Percentiles rank a stretch among this genome's conserved stretches.
These are phyloP conservation scores for Phylloscopus trochilus DNA, from an alignment of 2,113 vertebrate genomes.

Conservation along the genomic window DNA sequence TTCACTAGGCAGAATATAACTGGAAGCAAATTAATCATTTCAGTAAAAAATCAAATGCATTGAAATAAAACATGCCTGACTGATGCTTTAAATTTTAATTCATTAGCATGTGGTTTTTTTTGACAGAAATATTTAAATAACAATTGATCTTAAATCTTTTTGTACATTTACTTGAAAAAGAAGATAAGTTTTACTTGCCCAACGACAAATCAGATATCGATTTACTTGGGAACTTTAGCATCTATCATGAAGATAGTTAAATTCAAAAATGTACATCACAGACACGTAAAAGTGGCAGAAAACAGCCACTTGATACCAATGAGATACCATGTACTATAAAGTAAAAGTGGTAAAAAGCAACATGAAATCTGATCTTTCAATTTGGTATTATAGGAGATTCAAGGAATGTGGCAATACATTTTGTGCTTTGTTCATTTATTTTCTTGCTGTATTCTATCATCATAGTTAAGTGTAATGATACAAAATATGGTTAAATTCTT, in stretches of 20 bases:
- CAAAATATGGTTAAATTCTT: neutral
- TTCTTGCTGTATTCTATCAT: neutral
- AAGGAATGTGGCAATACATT: neutral
- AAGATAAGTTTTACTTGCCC: neutral
- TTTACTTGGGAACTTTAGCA: neutral
- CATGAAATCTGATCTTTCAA: neutral
- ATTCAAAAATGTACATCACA: neutral
- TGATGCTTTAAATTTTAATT: neutral
- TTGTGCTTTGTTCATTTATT: neutral
- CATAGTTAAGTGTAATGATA: neutral
- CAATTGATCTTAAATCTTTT: neutral
- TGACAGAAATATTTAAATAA: neutral
- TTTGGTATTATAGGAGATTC: neutral
- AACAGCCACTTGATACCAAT: neutral
- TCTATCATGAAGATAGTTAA: neutral
- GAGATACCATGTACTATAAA: neutral
- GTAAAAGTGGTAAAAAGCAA: neutral
- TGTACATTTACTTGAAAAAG: neutral
- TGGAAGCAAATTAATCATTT: neutral
- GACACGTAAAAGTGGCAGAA: neutral
- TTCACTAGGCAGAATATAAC: neutral
- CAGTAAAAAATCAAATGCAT: neutral
- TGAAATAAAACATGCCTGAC: neutral
- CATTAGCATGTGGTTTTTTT: neutral
- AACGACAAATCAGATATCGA: neutral